Evolutionary conservation across 2,888 invertebrate species (phyloP).

Genomic region (Cheilosia vulpina): DNA sequence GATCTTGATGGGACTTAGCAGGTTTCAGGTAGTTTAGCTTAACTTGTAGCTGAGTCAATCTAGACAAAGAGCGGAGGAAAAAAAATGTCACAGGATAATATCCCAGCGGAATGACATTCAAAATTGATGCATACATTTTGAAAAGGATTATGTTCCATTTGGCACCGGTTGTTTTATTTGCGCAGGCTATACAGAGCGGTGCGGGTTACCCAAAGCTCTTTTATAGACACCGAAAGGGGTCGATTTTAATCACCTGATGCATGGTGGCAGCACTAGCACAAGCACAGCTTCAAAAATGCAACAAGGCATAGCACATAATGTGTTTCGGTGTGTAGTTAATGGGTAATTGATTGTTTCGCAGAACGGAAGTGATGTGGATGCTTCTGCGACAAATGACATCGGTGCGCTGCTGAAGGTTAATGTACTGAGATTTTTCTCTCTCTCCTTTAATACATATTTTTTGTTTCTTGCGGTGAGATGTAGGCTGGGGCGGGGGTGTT

Average conservation of each 20-base stretch:
- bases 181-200: conserved; percentile 11
- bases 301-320: conserved; percentile 57
- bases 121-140: conserved; percentile 69
- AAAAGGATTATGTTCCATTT: conserved; percentile 56
- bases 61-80: background rate
- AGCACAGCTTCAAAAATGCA: conserved; percentile 62
- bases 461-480: background rate
- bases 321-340: conserved; percentile 58
- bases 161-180: conserved; percentile 19
- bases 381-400: conserved; percentile 56
- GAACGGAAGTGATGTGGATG: conserved; percentile 51
- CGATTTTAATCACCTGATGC: conserved; percentile 65
- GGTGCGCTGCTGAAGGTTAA: conserved; percentile 45
- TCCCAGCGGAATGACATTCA: conserved; percentile 56
- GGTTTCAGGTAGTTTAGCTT: conserved; percentile 31
- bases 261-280: conserved; percentile 17
- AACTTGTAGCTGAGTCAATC: conserved; percentile 53
- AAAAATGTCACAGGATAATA: conserved; percentile 1
- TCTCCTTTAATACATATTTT: background rate
- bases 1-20: conserved; percentile 41
- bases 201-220: conserved; percentile 15
- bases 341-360: conserved; percentile 62
- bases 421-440: conserved; percentile 56
- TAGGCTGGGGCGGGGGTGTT: conserved; percentile 31
- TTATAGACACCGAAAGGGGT: conserved; percentile 41